phyloP scores from a whole-genome alignment of 2,888 invertebrate genomes.

The Sminthurides aquaticus region DNA sequence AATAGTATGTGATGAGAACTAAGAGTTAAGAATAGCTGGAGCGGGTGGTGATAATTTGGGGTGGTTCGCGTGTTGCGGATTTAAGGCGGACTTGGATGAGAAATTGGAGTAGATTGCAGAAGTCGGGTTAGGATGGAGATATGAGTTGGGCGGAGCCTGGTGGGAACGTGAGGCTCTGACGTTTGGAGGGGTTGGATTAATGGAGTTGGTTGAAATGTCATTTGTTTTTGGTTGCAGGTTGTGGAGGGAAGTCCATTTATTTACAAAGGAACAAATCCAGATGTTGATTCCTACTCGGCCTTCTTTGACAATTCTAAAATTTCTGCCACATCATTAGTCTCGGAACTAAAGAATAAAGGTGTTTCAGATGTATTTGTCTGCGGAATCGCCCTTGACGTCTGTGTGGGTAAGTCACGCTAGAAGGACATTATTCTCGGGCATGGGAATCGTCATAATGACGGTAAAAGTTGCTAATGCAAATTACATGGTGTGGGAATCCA shows the following conservation, averaged over 20 bases:
- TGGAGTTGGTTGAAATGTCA: too few relatives aligned
- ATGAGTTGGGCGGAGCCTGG: too few relatives aligned
- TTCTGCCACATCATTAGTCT: constrained; percentile 74
- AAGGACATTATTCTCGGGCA: background rate
- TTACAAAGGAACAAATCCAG: constrained; percentile 86
- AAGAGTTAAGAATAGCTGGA: too few relatives aligned
- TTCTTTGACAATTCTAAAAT: constrained; percentile 96
- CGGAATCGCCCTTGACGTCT: constrained; percentile 90
- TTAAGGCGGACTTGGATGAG: too few relatives aligned
- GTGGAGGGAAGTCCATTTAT: constrained; percentile 69
- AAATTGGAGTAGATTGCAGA: too few relatives aligned
- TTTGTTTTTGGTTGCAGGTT: constrained; percentile 51
- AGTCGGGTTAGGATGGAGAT: too few relatives aligned
- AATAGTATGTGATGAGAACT: too few relatives aligned
- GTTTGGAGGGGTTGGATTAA: too few relatives aligned
- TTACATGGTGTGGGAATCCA: background rate
- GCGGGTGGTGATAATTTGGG: too few relatives aligned
- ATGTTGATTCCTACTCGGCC: constrained; percentile 94
- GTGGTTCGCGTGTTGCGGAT: too few relatives aligned
- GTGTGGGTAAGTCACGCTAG: constrained; percentile 61
- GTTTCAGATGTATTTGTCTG: constrained; percentile 90
- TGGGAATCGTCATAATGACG: background rate
- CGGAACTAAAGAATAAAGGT: constrained; percentile 67
- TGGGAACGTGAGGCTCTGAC: too few relatives aligned
- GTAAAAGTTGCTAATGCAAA: background rate